A percentile compares a stretch with the other conserved stretches of the same genome.
Conservation (phyloP, 2,797 vertebrate species). For the Rhynchonycteris naso region DNA sequence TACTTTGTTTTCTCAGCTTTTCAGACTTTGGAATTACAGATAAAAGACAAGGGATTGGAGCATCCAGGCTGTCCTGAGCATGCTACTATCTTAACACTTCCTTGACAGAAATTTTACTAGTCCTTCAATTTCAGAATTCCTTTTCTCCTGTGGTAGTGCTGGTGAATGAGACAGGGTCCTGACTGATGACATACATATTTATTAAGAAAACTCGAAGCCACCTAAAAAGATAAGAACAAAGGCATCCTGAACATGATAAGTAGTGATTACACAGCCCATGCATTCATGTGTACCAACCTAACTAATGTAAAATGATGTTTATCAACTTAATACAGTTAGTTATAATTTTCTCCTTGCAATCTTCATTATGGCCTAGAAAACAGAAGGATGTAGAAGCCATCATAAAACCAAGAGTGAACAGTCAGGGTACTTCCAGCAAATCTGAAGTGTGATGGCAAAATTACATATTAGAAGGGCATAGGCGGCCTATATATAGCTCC, state of each 20-base stretch:
- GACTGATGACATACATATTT: neutral
- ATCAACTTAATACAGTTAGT: neutral
- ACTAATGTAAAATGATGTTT: neutral
- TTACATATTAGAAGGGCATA: neutral
- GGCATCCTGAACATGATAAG: neutral
- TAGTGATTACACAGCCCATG: neutral
- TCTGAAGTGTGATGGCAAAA: neutral
- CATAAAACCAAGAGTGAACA: constrained; percentile 1
- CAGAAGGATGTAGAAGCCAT: constrained; percentile 1
- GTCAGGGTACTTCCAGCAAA: neutral
- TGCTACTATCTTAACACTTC: neutral
- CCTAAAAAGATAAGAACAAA: constrained; percentile 32
- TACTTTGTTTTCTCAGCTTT: constrained; percentile 1
- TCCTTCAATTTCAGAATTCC: constrained; percentile 15
- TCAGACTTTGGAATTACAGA: neutral
- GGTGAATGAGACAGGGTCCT: neutral
- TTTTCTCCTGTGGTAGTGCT: neutral
- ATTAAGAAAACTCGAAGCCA: constrained; percentile 16
- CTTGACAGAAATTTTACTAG: constrained; percentile 21
- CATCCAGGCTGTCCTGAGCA: neutral
- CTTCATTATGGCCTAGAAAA: constrained; percentile 3
- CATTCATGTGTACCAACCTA: neutral
- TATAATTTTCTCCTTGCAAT: constrained; percentile 2
- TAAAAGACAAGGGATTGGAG: neutral
- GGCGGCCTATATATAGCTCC: neutral